Base-by-base conservation (phyloP, 1,140 invertebrate species). In the Plectus sambesii region DNA sequence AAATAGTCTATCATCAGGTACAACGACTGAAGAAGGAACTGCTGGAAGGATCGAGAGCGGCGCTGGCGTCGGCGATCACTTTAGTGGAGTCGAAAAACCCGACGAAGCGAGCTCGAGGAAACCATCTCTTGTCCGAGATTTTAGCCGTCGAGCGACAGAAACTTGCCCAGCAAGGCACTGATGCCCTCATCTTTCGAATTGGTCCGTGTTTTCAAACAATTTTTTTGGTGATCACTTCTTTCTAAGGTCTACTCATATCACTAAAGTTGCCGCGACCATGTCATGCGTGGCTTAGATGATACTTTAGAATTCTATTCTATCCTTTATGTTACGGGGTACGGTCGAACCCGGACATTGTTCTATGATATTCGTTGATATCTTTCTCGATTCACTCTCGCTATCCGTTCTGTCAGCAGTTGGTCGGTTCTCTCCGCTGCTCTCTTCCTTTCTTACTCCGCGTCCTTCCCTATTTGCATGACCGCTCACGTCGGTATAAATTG, bases 11-110 rank as follows among this genome's bases (percentile, higher is more conserved):
- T n/a, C n/a, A n/a, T n/a, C n/a, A n/a, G n/a, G n/a, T n/a, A n/a
- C n/a, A n/a, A 6, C 35, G 30, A n/a, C 25, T 59, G 2, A 33
- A 42, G 8, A 12, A 63, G 23, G 69, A 69, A 2, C 46, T 76
- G 2, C 40, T 64, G 12, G 29, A 46, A 15, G 68, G 69, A 8
- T 53, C 71, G 3, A 55, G 76, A 45, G 63, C 64, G 19, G 50
- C 63, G 48, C 61, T 79, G 19, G 75, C 77, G 8, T 63, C 68
- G 48, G 66, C 70, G 5, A 79, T 79, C 40, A 79, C 77, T 30
- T 62, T 79, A 22, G 70, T 78, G 17, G 77, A 79, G 60, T 75
- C 76, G 8, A 68, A 62, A 5, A 68, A 76, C 65, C 64, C 60
- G 6, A 43, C 53, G 23, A 77, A 75, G 58, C 66, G 68, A 49